A percentile compares a stretch with the other conserved stretches of the same genome.
phyloP scores from a whole-genome alignment of 2,797 vertebrate genomes.

The Leuciscus waleckii region DNA sequence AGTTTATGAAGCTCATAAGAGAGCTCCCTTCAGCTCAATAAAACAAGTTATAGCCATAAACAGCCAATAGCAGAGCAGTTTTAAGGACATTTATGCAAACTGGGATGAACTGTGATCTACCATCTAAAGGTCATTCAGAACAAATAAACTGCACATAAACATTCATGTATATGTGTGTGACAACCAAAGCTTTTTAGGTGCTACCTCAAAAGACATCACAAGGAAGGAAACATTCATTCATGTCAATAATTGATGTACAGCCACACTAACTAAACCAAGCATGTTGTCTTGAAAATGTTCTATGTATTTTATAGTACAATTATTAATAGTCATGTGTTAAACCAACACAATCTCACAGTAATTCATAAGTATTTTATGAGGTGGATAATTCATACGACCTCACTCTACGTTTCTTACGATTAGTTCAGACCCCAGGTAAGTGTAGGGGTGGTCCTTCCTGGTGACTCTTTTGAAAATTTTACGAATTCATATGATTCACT shows the following conservation, averaged over 20 bases:
- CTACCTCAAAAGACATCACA: not conserved
- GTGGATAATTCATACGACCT: no score
- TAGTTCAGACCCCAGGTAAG: no score
- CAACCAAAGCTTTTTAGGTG: not conserved
- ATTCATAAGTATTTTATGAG: no score
- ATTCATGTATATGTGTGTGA: not conserved
- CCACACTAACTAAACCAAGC: not conserved
- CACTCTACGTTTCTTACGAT: no score
- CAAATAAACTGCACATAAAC: conserved; percentile 46
- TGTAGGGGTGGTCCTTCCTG: no score
- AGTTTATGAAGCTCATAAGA: not conserved
- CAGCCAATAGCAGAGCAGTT: conserved; percentile 33
- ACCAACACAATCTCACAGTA: no score
- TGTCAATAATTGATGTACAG: not conserved
- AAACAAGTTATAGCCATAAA: not conserved
- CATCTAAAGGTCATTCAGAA: conserved; percentile 6
- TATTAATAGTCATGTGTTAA: not conserved
- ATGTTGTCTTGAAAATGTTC: not conserved
- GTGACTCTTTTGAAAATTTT: no score
- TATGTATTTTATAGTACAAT: not conserved
- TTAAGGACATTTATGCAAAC: not conserved
- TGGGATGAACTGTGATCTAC: not conserved
- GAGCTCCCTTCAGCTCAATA: not conserved
- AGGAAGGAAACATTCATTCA: not conserved
- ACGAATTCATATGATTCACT: no score